Conservation (phyloP, 2,888 invertebrate species). For the Agonum fuliginosum region DNA sequence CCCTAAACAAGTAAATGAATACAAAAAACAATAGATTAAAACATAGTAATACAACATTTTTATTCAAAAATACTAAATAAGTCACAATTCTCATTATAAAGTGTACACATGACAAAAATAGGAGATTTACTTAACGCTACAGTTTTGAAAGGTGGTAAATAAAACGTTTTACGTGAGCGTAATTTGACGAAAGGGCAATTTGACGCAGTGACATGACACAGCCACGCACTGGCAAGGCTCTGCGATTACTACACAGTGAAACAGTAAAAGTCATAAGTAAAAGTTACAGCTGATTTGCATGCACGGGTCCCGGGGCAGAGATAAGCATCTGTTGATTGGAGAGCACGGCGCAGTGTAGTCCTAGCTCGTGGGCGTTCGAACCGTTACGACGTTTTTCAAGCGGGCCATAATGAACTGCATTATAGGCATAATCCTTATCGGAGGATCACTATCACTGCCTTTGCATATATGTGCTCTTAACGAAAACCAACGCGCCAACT, state of each 20-base stretch:
- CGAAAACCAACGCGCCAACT: background rate
- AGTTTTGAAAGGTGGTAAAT: too few relatives aligned
- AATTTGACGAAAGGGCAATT: too few relatives aligned
- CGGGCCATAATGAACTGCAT: constrained; percentile 53
- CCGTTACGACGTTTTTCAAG: constrained; percentile 50
- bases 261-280: constrained; percentile 55
- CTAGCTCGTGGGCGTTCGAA: constrained; percentile 17
- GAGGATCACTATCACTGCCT: constrained; percentile 46
- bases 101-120: too few relatives aligned
- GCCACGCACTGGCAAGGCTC: too few relatives aligned
- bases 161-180: too few relatives aligned
- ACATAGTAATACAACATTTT: too few relatives aligned
- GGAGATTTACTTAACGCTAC: too few relatives aligned
- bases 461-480: constrained; percentile 32
- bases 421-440: constrained; percentile 58
- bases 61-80: too few relatives aligned
- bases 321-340: constrained; percentile 58
- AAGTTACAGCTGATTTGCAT: constrained; percentile 55
- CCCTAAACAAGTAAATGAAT: too few relatives aligned
- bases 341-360: constrained; percentile 22
- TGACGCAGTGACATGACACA: too few relatives aligned
- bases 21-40: too few relatives aligned
- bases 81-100: too few relatives aligned
- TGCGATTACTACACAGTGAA: constrained; percentile 18
- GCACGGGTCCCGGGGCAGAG: constrained; percentile 29